Evolutionary conservation across 2,888 invertebrate genomes (phyloP).

Genomic region (Perdita meconis): DNA sequence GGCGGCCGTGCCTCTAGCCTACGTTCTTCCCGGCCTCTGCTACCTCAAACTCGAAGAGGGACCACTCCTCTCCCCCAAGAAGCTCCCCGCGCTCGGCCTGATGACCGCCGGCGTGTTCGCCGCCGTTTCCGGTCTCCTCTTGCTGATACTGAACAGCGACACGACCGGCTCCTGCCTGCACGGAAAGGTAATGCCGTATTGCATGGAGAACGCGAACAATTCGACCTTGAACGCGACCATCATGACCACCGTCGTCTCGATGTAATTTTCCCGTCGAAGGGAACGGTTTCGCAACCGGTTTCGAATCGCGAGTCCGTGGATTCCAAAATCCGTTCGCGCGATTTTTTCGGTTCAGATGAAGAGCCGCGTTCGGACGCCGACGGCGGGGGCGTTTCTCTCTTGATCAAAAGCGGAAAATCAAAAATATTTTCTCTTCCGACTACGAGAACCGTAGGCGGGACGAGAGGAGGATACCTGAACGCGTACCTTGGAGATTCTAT

Average conservation of each 20-base stretch:
- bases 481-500: slow-evolving; percentile 29
- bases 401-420: not conserved
- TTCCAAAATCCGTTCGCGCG: no score
- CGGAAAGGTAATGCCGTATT: slow-evolving; percentile 88
- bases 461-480: not conserved
- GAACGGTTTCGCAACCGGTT: not conserved
- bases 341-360: no score
- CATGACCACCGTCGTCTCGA: slow-evolving; percentile 3
- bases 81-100: slow-evolving; percentile 89
- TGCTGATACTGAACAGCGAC: slow-evolving; percentile 85
- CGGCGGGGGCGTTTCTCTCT: not conserved
- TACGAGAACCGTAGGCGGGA: not conserved
- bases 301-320: not conserved
- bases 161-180: slow-evolving; percentile 86
- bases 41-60: slow-evolving; percentile 91
- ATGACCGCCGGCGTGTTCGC: slow-evolving; percentile 89
- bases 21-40: slow-evolving; percentile 91
- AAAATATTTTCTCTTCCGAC: not conserved
- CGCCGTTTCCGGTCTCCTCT: slow-evolving; percentile 87
- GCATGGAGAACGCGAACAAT: slow-evolving; percentile 76
- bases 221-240: slow-evolving; percentile 17
- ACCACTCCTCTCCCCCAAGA: slow-evolving; percentile 87
- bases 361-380: no score
- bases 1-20: slow-evolving; percentile 93
- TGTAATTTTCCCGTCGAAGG: slow-evolving; percentile 14